Evolutionary conservation across 1,140 invertebrate species (phyloP).

Genomic region (Drosophila pectinifera): DNA sequence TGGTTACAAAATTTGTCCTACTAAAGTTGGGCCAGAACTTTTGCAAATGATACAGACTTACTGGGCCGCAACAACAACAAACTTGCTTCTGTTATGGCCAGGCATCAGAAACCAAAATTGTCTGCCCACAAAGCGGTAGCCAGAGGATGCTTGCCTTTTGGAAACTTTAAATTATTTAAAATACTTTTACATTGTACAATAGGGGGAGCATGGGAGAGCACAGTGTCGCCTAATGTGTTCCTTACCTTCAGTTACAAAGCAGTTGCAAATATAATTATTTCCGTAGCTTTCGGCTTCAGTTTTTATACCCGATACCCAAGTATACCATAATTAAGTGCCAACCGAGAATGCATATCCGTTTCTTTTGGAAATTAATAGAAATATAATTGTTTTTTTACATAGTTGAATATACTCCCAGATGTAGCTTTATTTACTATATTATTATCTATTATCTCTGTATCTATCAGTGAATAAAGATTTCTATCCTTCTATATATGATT

Average conservation of each 20-base stretch:
- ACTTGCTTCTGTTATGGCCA: constrained; percentile 51
- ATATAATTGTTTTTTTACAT: too few relatives aligned
- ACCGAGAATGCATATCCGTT: not conserved
- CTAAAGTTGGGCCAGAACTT: constrained; percentile 33
- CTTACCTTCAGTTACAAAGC: not conserved
- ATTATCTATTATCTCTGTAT: too few relatives aligned
- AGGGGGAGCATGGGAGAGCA: not conserved
- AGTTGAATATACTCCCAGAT: too few relatives aligned
- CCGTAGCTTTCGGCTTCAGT: not conserved
- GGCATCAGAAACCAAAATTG: constrained; percentile 60
- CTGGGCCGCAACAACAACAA: constrained; percentile 29
- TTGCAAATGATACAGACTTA: constrained; percentile 61
- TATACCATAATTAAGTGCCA: not conserved
- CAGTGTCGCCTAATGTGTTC: constrained; percentile 4
- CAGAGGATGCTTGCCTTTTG: constrained; percentile 39
- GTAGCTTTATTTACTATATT: too few relatives aligned
- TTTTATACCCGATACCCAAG: not conserved
- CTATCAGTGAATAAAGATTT: too few relatives aligned
- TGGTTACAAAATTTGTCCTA: constrained; percentile 16
- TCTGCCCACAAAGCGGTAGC: constrained; percentile 56
- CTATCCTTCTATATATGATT: too few relatives aligned
- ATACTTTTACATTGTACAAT: constrained; percentile 51
- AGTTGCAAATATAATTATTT: constrained; percentile 35
- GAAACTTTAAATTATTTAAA: constrained; percentile 77
- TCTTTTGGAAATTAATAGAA: too few relatives aligned